phyloP scores from a whole-genome alignment of 2,113 vertebrate species.

The Clarias magur region DNA sequence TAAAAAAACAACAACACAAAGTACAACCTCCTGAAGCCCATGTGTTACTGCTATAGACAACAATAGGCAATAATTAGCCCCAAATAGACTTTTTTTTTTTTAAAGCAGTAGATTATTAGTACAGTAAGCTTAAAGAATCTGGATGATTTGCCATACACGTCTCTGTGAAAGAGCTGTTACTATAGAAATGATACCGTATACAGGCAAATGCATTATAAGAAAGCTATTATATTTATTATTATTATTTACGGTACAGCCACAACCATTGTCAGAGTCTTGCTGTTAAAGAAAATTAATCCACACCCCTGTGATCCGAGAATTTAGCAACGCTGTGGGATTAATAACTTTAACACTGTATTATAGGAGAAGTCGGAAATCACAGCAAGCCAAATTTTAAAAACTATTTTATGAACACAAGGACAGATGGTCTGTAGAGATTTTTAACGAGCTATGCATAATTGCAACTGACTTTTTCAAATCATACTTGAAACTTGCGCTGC shows the following conservation, averaged over 20 bases:
- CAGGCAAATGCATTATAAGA: neutral
- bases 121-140: neutral
- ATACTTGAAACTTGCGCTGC: neutral
- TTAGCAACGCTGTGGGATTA: neutral
- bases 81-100: neutral
- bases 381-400: neutral
- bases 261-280: neutral
- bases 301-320: neutral
- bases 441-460: constrained; percentile 4
- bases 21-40: neutral
- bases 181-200: neutral
- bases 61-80: neutral
- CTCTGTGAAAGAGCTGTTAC: neutral
- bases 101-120: neutral
- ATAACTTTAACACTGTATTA: neutral
- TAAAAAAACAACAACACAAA: neutral
- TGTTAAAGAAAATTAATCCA: neutral
- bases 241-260: neutral
- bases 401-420: neutral
- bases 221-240: no score
- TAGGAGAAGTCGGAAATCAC: neutral
- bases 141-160: neutral
- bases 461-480: neutral
- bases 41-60: neutral
- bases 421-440: neutral